These are phyloP conservation scores for Trachemys scripta DNA, from an alignment of 2,113 vertebrate species.

Conservation along the genomic window DNA sequence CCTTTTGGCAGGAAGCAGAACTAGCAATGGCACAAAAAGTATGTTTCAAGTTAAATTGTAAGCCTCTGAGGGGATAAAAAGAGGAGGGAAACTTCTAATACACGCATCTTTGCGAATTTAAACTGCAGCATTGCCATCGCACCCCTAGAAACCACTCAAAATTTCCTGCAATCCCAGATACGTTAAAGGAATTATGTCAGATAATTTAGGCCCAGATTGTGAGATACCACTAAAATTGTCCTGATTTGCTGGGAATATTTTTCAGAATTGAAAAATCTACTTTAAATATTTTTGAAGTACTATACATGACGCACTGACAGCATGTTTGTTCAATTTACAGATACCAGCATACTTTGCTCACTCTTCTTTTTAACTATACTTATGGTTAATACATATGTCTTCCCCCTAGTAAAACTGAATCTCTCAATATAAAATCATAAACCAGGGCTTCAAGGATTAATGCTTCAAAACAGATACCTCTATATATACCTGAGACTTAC, in stretches of 20 bases:
- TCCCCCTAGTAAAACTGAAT: neutral
- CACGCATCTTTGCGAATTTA: neutral
- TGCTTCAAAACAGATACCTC: neutral
- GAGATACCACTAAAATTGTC: neutral
- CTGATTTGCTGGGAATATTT: neutral
- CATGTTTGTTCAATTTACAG: neutral
- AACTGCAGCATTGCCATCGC: neutral
- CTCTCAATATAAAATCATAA: neutral
- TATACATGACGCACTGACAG: neutral
- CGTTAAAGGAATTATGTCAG: neutral
- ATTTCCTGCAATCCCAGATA: neutral
- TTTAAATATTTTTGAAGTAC: neutral
- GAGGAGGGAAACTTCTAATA: neutral
- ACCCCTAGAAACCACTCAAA: neutral
- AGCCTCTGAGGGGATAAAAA: neutral
- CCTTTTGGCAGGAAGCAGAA: neutral
- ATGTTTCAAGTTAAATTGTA: neutral
- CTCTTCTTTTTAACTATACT: neutral
- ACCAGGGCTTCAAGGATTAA: neutral
- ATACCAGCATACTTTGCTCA: neutral
- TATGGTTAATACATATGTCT: neutral
- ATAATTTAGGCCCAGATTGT: neutral
- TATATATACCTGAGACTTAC: neutral
- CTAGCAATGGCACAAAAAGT: neutral
- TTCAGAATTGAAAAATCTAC: neutral